Conservation (phyloP, 2,113 vertebrate species). For the Lanius collurio region DNA sequence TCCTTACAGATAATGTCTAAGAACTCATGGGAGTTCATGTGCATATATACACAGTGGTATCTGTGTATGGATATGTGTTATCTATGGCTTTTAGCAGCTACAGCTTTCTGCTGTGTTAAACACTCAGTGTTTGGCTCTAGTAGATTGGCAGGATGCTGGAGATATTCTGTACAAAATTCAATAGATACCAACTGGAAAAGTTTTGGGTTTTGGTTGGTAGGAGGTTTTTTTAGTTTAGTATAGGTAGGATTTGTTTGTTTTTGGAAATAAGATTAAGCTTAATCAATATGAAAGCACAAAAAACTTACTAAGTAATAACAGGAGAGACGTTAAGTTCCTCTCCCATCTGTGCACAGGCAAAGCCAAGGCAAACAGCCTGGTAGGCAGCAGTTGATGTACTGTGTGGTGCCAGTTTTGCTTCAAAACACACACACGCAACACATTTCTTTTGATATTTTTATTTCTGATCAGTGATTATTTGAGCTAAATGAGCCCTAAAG, state of each 20-base stretch:
- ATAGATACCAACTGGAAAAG: neutral
- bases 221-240: neutral
- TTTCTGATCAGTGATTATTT: conserved; percentile 9
- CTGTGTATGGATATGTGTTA: neutral
- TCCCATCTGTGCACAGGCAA: conserved; percentile 54
- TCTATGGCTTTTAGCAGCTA: neutral
- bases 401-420: conserved; percentile 34
- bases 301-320: conserved; percentile 37
- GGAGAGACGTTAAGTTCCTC: conserved; percentile 19
- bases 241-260: conserved; percentile 47
- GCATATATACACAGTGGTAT: neutral
- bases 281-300: conserved; percentile 37
- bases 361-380: conserved; percentile 59
- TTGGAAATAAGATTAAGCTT: conserved; percentile 7
- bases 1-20: neutral
- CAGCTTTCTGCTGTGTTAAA: neutral
- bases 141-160: neutral
- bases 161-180: neutral
- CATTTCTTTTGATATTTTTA: conserved; percentile 38
- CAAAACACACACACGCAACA: conserved; percentile 13
- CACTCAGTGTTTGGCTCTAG: neutral
- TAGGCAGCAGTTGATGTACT: conserved; percentile 23
- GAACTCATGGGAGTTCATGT: neutral
- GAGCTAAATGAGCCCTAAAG: neutral
- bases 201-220: neutral